Conservation (phyloP, 2,888 invertebrate genomes). For the Arrhopalites spinosus region DNA sequence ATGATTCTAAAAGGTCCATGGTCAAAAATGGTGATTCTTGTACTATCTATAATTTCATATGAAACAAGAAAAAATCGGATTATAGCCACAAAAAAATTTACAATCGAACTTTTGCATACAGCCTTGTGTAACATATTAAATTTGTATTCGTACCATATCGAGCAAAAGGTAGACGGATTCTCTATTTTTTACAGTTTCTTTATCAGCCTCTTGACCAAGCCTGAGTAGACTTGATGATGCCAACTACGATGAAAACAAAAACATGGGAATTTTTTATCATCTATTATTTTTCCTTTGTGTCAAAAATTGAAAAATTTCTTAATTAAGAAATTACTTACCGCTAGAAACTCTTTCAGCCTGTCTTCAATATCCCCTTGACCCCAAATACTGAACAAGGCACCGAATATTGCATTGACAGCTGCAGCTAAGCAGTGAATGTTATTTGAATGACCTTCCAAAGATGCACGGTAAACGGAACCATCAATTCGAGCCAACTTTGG, state of each 20-base stretch:
- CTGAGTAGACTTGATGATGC: slow-evolving; percentile 94
- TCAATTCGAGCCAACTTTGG: slow-evolving; percentile 92
- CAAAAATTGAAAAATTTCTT: slow-evolving; percentile 1
- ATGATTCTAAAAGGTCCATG: slow-evolving; percentile 97
- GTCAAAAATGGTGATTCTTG: slow-evolving; percentile 98
- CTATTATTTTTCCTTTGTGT: no score
- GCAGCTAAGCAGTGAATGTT: slow-evolving; percentile 98
- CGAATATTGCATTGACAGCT: slow-evolving; percentile 94
- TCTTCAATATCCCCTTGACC: slow-evolving; percentile 96
- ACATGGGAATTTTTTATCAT: no score
- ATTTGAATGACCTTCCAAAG: slow-evolving; percentile 92
- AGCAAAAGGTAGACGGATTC: slow-evolving; percentile 96
- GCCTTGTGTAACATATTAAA: no score
- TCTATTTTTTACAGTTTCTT: slow-evolving; percentile 88
- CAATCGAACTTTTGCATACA: no score
- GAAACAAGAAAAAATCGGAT: not conserved
- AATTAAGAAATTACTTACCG: slow-evolving; percentile 60
- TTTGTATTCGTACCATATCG: slow-evolving; percentile 67
- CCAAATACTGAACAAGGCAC: slow-evolving; percentile 94
- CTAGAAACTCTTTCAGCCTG: slow-evolving; percentile 91
- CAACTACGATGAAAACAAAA: slow-evolving; percentile 62
- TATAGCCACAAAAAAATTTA: not conserved
- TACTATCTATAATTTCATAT: slow-evolving; percentile 76
- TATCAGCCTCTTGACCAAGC: slow-evolving; percentile 93
- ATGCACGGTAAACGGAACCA: slow-evolving; percentile 83